A percentile compares a stretch with the other conserved stretches of the same genome.
Evolutionary conservation across 2,888 invertebrate species (phyloP).

Genomic region (Mesoligia furuncula): DNA sequence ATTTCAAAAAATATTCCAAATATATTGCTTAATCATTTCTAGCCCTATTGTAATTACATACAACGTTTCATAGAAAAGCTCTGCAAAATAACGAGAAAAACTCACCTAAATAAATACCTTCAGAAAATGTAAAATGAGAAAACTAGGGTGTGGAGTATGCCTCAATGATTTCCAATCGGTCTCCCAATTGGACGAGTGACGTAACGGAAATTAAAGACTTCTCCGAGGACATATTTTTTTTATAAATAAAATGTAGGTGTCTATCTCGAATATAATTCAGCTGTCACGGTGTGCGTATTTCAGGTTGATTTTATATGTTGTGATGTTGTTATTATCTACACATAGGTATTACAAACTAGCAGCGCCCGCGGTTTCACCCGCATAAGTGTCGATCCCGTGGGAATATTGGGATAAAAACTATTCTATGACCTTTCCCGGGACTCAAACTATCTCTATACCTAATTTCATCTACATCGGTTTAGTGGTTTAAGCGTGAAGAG

Average conservation of each 20-base stretch:
- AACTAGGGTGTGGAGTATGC: conserved; percentile 77
- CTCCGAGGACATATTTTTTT: conserved; percentile 76
- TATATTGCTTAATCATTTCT: not conserved
- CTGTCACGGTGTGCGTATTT: conserved; percentile 57
- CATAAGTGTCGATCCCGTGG: too few species aligned
- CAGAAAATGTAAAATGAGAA: conserved; percentile 70
- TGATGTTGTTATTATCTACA: not conserved
- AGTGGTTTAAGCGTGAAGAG: too few species aligned
- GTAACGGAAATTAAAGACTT: conserved; percentile 90
- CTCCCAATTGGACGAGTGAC: conserved; percentile 89
- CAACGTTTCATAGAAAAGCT: conserved; percentile 3
- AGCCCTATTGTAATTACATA: conserved; percentile 1
- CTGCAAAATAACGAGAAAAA: conserved; percentile 24
- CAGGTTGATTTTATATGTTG: conserved; percentile 46
- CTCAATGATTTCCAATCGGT: conserved; percentile 87
- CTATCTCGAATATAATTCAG: conserved; percentile 58
- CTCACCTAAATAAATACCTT: conserved; percentile 60
- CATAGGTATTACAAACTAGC: not conserved
- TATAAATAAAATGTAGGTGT: conserved; percentile 67
- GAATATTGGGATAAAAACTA: too few species aligned
- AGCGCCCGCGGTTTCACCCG: too few species aligned
- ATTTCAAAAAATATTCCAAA: conserved; percentile 6
- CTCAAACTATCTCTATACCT: too few species aligned
- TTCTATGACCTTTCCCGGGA: too few species aligned
- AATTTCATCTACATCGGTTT: too few species aligned